Base-by-base conservation (phyloP, 1,140 invertebrate species). In the Eurosta solidaginis region DNA sequence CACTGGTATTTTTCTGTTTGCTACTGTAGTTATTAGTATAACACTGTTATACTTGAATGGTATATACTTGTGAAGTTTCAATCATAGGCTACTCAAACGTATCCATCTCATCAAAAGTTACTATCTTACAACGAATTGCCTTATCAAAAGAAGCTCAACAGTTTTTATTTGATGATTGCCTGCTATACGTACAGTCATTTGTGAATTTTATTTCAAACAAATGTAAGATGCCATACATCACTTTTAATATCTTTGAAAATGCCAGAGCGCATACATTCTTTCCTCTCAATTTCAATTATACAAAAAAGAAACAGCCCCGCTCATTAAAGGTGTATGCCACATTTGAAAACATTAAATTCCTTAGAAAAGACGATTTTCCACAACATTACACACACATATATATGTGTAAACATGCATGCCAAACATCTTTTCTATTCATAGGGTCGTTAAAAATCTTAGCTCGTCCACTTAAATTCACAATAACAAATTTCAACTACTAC, bases 391-490 rank as follows among this genome's bases (percentile, higher is more conserved):
- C 17, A 42, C n/a, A 68, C 17, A 20, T 22, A 5, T 20, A 33
- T 33, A n/a, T 3, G 9, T 14, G 4, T 29, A 52, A n/a, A 22
- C 33, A 68, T 17, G 22, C 59, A 40, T 7, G 20, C 6, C 5
- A 5, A 5, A 2, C n/a, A 63, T 59, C 33, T 2, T n/a, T 40
- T 63, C 20, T n/a, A 36, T 36, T 17, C 22, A 17, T 68, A 14
- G 33, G 27, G 59, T 22, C 59, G 14, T 68, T 40, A 68, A 68
- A 68, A 68, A 68, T 22, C 59, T 68, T 68, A 20, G 33, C 59
- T 68, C 33, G 27, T 42, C 59, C 17, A 47, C 45, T 47, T 14
- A 17, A n/a, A 12, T 47, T 14, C 45, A 7, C 33, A 10, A 36
- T 27, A 22, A 40, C n/a, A n/a, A n/a, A n/a, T n/a, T n/a, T n/a